Percentiles rank a stretch among this genome's conserved stretches.
These are phyloP conservation scores for Bombyx mandarina DNA, from an alignment of 1,140 invertebrate species.

Conservation along the genomic window DNA sequence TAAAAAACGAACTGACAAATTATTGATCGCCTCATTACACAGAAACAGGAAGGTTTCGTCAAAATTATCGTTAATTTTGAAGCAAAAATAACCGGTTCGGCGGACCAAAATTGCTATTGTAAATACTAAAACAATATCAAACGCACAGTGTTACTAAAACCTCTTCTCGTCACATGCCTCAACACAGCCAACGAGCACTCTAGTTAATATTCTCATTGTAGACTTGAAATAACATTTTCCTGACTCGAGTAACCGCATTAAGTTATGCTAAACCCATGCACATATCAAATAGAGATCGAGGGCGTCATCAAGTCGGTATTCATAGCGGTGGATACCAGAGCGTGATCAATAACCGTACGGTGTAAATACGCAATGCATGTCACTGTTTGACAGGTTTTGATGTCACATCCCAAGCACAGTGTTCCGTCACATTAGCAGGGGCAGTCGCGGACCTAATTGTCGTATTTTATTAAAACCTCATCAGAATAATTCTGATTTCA, in stretches of 20 bases:
- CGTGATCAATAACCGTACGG: conserved; percentile 38
- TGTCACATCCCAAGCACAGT: conserved; percentile 71
- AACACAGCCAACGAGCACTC: conserved; percentile 68
- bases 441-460: conserved; percentile 41
- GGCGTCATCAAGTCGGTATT: conserved; percentile 35
- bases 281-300: conserved; percentile 49
- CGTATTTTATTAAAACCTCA: too few species aligned
- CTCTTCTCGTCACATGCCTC: conserved; percentile 68
- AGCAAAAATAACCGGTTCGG: conserved; percentile 20
- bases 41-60: too few species aligned
- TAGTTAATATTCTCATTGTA: conserved; percentile 68
- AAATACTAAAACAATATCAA: conserved; percentile 59
- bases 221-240: conserved; percentile 68
- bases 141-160: conserved; percentile 68
- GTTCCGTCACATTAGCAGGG: conserved; percentile 67
- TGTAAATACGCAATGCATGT: conserved; percentile 70
- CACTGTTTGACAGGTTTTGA: conserved; percentile 70
- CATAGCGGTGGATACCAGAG: conserved; percentile 28
- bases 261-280: conserved; percentile 69
- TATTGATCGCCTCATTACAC: too few species aligned
- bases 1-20: too few species aligned
- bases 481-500: too few species aligned
- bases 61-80: too few species aligned
- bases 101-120: conserved; percentile 47
- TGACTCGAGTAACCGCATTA: conserved; percentile 66